These are phyloP conservation scores for Dermochelys coriacea DNA, from an alignment of 2,797 vertebrate genomes.

Conservation along the genomic window DNA sequence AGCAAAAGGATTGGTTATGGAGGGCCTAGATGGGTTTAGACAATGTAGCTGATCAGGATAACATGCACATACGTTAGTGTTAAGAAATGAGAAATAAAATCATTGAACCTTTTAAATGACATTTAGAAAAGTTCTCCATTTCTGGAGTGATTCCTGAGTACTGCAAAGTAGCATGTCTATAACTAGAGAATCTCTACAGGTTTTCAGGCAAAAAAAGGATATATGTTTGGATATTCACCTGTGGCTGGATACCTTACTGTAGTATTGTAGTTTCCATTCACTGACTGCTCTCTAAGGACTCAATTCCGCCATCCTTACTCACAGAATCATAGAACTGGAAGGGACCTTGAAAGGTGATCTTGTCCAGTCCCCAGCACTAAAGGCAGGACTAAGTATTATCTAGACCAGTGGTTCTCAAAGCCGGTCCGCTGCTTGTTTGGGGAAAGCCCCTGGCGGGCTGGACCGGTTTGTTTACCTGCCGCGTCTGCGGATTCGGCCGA, in stretches of 20 bases:
- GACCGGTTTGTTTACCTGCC: no score
- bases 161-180: constrained; percentile 39
- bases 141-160: constrained; percentile 18
- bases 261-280: not conserved
- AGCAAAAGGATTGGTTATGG: not conserved
- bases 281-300: not conserved
- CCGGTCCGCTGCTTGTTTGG: no score
- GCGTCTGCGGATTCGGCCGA: no score
- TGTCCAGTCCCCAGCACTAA: no score
- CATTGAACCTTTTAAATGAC: constrained; percentile 58
- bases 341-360: no score
- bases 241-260: not conserved
- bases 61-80: not conserved
- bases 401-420: no score
- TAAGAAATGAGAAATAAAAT: constrained; percentile 17
- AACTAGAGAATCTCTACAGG: not conserved
- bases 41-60: not conserved
- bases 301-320: not conserved
- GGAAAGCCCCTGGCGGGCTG: no score
- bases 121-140: constrained; percentile 71
- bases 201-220: not conserved
- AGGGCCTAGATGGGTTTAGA: not conserved
- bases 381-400: no score
- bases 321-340: no score
- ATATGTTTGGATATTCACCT: constrained; percentile 1